Percentiles rank a stretch among this genome's conserved stretches.
Evolutionary conservation across 2,888 invertebrate species (phyloP).

Genomic region (Orthosia gothica): DNA sequence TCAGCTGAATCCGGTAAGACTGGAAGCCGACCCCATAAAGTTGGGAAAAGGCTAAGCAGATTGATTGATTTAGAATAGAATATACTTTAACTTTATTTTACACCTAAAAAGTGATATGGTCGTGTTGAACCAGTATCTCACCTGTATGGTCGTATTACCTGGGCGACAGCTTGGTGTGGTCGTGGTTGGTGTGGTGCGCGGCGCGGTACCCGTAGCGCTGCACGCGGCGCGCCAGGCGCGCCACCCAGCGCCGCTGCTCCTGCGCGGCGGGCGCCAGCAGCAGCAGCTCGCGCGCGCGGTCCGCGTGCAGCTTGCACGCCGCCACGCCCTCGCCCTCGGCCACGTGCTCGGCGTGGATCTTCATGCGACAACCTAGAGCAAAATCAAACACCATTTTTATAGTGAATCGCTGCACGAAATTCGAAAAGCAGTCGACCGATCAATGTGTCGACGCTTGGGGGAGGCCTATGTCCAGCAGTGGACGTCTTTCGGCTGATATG

Average conservation of each 20-base stretch:
- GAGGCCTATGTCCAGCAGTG: too few relatives aligned
- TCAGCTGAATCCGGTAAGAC: too few relatives aligned
- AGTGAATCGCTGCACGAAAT: background rate
- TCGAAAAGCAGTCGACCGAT: too few relatives aligned
- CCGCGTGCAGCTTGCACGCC: constrained; percentile 99
- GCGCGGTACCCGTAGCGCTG: constrained; percentile 98
- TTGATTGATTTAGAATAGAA: too few relatives aligned
- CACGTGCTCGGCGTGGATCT: constrained; percentile 99
- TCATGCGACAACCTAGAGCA: constrained; percentile 96
- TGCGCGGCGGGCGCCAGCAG: constrained; percentile 95
- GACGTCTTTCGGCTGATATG: too few relatives aligned
- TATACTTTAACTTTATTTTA: too few relatives aligned
- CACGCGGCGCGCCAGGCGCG: constrained; percentile 91
- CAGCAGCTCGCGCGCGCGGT: constrained; percentile 98
- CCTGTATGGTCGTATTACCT: constrained; percentile 80
- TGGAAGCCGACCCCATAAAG: too few relatives aligned
- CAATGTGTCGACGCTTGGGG: too few relatives aligned
- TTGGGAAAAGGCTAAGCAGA: too few relatives aligned
- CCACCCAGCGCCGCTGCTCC: constrained; percentile 93
- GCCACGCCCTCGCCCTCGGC: constrained; percentile 95
- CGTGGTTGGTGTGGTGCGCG: constrained; percentile 93
- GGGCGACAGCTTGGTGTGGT: constrained; percentile 82
- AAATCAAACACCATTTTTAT: background rate
- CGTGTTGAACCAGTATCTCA: too few relatives aligned
- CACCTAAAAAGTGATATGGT: too few relatives aligned